Base-by-base conservation (phyloP, 2,797 vertebrate species). In the Coreius guichenoti region DNA sequence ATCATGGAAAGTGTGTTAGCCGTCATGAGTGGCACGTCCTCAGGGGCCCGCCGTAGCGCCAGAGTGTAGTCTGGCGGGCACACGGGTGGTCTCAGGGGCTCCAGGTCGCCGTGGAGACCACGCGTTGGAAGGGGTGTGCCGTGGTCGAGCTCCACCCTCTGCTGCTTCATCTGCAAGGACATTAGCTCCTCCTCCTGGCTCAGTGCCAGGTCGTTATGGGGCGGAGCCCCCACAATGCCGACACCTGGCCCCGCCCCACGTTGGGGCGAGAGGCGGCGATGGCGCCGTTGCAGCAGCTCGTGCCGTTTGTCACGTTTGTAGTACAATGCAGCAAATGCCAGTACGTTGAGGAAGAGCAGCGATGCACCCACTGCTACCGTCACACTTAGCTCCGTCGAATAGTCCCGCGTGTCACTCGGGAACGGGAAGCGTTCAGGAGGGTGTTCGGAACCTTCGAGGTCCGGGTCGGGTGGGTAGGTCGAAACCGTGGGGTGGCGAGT, bases 21-120 rank as follows among this genome's bases (percentile, higher is more conserved):
- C 31, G 96, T 96, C 95, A 98, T 95, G 86, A 98, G 95, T 29
- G 97, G 97, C 90, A 98, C 95, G 8, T 98, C 97, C 91, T 98
- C 97, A 0, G 97, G 97, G 0, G 97, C 97, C 87, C 97, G 94
- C 89, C 97, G 95, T 91, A 98, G 94, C 2, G 97, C 97, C 91
- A 98, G 91, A 3, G 97, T 98, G 93, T 98, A 98, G 94, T 98
- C 97, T 7, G 97, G 97, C 0, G 97, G 97, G 89, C 97, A 97
- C 85, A 92, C 94, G 12, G 96, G 94, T 0, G 97, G 96, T 88
- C 96, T 94, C 23, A 97, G 93, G 0, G 96, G 95, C 75, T 97
- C 96, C 82, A 96, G 92, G 90, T 96, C 96, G 0, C 94, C 93
- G 0, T 93, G 95, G 72, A 95, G 87, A 5, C 96, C 96, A 5